Evolutionary conservation across 2,888 invertebrate species (phyloP).

Genomic region (Lottia gigantea): DNA sequence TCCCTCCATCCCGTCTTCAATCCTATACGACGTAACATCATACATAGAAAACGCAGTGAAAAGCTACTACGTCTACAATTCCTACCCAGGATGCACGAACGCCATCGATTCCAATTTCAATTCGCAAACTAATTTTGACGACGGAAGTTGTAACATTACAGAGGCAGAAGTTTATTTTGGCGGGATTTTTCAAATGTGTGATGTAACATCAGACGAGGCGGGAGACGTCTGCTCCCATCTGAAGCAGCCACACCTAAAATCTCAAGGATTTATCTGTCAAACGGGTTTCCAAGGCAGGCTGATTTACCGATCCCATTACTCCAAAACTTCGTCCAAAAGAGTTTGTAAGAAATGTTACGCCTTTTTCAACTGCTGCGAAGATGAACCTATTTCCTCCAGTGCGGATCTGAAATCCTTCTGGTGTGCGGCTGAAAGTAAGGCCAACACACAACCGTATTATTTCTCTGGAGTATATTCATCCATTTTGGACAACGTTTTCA

Average conservation of each 20-base stretch:
- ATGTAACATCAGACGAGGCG: constrained; percentile 17
- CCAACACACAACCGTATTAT: too few relatives aligned
- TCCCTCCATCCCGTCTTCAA: neutral
- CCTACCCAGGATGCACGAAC: constrained; percentile 51
- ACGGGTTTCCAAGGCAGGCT: neutral
- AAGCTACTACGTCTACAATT: constrained; percentile 54
- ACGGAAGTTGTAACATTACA: constrained; percentile 45
- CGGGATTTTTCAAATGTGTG: constrained; percentile 51
- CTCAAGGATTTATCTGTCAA: neutral
- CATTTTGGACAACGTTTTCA: neutral
- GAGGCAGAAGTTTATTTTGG: constrained; percentile 54
- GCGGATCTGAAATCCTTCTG: neutral
- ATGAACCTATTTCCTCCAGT: neutral
- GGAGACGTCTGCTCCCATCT: constrained; percentile 17
- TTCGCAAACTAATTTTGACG: constrained; percentile 53
- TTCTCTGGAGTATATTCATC: neutral
- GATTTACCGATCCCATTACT: neutral
- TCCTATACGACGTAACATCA: neutral
- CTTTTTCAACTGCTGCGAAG: neutral
- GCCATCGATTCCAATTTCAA: constrained; percentile 50
- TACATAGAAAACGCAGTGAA: constrained; percentile 42
- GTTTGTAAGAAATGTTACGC: neutral
- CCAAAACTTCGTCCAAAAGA: neutral
- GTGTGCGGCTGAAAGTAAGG: neutral
- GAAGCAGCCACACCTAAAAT: neutral